phyloP scores from a whole-genome alignment of 2,113 vertebrate genomes.

The Hippocampus barbouri region DNA sequence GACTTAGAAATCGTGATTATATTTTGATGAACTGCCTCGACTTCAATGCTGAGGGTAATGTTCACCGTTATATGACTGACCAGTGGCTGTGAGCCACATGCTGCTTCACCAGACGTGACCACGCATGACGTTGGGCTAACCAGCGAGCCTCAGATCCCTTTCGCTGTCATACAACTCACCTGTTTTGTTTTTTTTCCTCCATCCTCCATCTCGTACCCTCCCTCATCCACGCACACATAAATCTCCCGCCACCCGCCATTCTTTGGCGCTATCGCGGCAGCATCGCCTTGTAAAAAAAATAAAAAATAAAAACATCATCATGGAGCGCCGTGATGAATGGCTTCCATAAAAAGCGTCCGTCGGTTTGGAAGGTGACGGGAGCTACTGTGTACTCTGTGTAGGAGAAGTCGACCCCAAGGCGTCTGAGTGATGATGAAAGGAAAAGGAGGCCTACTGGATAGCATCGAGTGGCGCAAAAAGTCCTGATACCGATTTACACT shows the following conservation, averaged over 20 bases:
- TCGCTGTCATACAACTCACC: background rate
- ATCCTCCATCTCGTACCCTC: background rate
- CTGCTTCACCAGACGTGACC: background rate
- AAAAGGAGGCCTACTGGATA: background rate
- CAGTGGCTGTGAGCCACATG: too few species aligned
- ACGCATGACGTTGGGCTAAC: background rate
- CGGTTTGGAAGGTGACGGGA: background rate
- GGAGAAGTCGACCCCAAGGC: background rate
- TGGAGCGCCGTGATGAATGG: conserved; percentile 1
- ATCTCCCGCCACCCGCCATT: background rate
- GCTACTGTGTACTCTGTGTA: background rate
- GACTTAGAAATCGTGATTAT: too few species aligned
- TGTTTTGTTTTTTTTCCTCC: background rate
- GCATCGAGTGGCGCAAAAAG: background rate
- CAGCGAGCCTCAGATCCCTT: background rate
- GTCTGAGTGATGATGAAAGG: background rate
- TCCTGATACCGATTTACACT: too few species aligned
- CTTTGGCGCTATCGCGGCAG: background rate
- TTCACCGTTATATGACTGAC: too few species aligned
- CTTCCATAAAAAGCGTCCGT: background rate
- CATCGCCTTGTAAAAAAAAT: background rate
- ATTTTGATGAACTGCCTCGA: too few species aligned
- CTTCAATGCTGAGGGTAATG: too few species aligned
- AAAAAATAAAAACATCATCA: conserved; percentile 5
- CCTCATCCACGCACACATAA: background rate